These are phyloP conservation scores for Drosophila kambysellisi DNA, from an alignment of 2,888 invertebrate species.

Conservation along the genomic window DNA sequence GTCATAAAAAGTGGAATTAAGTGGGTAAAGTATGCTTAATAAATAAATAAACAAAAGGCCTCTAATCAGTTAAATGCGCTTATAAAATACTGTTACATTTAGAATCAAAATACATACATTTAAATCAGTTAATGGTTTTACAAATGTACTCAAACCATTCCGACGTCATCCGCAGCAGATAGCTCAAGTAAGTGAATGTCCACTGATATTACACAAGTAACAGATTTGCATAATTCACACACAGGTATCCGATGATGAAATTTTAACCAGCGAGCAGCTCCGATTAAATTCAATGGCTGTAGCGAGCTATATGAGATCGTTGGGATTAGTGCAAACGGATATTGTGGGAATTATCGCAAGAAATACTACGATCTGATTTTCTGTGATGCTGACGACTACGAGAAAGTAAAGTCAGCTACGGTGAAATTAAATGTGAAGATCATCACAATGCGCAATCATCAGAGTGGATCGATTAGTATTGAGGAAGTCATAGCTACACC, in stretches of 20 bases:
- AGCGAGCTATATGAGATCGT: conserved; percentile 59
- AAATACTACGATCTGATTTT: conserved; percentile 56
- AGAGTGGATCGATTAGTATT: conserved; percentile 37
- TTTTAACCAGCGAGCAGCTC: conserved; percentile 54
- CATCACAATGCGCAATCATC: conserved; percentile 61
- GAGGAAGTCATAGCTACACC: conserved; percentile 44
- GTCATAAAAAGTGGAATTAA: not conserved
- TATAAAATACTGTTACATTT: too few species aligned
- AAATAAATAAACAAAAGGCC: not conserved
- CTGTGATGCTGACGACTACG: conserved; percentile 67
- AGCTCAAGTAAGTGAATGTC: conserved; percentile 45
- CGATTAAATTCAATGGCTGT: conserved; percentile 61
- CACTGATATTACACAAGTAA: not conserved
- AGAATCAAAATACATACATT: too few species aligned
- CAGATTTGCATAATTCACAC: not conserved
- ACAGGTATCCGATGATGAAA: conserved; percentile 68
- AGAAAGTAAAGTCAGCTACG: conserved; percentile 48
- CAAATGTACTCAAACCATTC: not conserved
- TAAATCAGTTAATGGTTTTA: too few species aligned
- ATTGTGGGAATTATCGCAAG: conserved; percentile 74
- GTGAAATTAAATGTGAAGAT: conserved; percentile 35
- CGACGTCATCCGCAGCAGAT: conserved; percentile 55
- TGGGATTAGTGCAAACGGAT: conserved; percentile 65
- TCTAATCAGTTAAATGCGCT: too few species aligned
- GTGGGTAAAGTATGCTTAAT: not conserved